These are phyloP conservation scores for Lepidotrigona ventralis DNA, from an alignment of 1,140 invertebrate species.

Conservation along the genomic window DNA sequence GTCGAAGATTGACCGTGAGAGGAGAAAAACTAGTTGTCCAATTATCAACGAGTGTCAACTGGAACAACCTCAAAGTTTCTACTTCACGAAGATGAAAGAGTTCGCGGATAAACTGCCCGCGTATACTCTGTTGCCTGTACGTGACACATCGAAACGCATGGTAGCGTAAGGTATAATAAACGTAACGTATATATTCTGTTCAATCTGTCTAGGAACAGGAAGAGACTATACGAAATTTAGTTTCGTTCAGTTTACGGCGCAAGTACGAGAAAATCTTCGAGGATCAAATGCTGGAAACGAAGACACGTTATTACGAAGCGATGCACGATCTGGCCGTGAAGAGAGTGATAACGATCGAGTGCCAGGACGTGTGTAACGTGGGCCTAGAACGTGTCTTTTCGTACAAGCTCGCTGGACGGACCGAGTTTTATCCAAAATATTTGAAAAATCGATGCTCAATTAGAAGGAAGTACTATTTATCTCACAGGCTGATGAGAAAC, in stretches of 20 bases:
- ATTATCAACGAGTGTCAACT: constrained; percentile 42
- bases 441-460: constrained; percentile 81
- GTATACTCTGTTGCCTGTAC: constrained; percentile 62
- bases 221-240: constrained; percentile 76
- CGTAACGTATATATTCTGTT: constrained; percentile 2
- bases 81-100: constrained; percentile 63
- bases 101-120: constrained; percentile 59
- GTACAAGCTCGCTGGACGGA: constrained; percentile 82
- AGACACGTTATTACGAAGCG: constrained; percentile 77
- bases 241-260: constrained; percentile 74
- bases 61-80: constrained; percentile 36
- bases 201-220: constrained; percentile 75
- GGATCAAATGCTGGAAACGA: constrained; percentile 78
- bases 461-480: constrained; percentile 80
- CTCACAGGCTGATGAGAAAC: constrained; percentile 83
- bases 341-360: constrained; percentile 77
- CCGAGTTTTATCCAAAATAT: constrained; percentile 82
- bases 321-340: constrained; percentile 80
- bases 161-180: not conserved
- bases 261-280: constrained; percentile 76
- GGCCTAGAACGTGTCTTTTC: constrained; percentile 61
- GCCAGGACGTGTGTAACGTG: constrained; percentile 61
- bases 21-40: not conserved
- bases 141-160: not conserved
- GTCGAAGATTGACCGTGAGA: constrained; percentile 18